Conservation (phyloP, 2,888 invertebrate genomes). For the Ectobius pallidus region DNA sequence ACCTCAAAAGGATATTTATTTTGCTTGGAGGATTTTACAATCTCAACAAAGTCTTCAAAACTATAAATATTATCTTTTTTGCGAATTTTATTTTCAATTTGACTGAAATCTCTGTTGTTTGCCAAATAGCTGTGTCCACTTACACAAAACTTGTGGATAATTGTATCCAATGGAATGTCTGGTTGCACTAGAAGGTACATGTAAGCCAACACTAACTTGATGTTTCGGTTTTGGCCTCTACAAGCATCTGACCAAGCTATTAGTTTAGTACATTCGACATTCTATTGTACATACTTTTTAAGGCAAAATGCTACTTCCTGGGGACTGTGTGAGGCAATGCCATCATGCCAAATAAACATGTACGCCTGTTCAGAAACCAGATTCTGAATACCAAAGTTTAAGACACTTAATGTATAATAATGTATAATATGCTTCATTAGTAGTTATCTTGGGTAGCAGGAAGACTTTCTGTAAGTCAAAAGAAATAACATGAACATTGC, state of each 20-base stretch:
- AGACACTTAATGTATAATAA: too few species aligned
- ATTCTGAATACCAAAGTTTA: too few species aligned
- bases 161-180: not conserved
- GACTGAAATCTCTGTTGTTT: not conserved
- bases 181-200: not conserved
- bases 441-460: not conserved
- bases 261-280: not conserved
- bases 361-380: not conserved
- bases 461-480: not conserved
- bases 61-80: not conserved
- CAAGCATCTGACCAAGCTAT: not conserved
- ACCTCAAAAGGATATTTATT: not conserved
- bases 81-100: not conserved
- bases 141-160: constrained; percentile 2
- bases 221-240: not conserved
- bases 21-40: not conserved
- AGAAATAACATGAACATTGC: not conserved
- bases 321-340: not conserved
- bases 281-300: not conserved
- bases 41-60: not conserved
- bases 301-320: not conserved
- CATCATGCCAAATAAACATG: not conserved
- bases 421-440: constrained; percentile 3
- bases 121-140: constrained; percentile 1
- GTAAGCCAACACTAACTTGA: not conserved